Percentiles rank a stretch among this genome's conserved stretches.
Evolutionary conservation across 2,113 vertebrate species (phyloP).

Genomic region (Anhinga rufa): DNA sequence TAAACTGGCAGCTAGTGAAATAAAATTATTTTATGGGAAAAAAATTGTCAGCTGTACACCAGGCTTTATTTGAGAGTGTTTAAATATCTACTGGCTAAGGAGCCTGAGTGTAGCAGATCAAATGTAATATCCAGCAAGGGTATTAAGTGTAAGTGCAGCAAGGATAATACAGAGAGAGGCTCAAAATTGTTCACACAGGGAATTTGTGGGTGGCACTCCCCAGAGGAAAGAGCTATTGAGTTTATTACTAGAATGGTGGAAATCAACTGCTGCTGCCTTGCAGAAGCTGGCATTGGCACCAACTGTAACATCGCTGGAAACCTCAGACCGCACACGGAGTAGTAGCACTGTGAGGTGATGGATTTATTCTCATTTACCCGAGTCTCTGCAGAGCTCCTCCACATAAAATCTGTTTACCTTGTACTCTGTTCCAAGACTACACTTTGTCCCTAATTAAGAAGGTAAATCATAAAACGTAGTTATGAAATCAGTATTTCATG

Average conservation of each 20-base stretch:
- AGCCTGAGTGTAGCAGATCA: background rate
- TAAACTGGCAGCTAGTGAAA: background rate
- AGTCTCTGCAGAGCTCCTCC: background rate
- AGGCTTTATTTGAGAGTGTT: background rate
- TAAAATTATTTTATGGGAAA: background rate
- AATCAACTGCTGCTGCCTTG: rapidly evolving
- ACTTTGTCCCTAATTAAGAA: slow-evolving; percentile 22
- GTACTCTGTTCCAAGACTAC: background rate
- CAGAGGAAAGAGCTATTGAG: background rate
- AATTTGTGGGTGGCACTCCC: background rate
- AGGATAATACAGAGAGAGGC: background rate
- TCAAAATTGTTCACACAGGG: background rate
- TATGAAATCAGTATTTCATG: slow-evolving; percentile 25
- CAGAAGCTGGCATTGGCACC: background rate
- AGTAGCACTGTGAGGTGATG: background rate
- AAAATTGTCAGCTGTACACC: background rate
- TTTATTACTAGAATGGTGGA: background rate
- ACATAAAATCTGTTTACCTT: background rate
- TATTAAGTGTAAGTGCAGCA: background rate
- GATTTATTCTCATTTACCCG: background rate
- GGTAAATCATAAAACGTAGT: slow-evolving; percentile 22
- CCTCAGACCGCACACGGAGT: background rate
- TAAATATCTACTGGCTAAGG: background rate
- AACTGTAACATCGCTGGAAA: rapidly evolving
- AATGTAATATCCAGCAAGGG: background rate